Conservation (phyloP, 2,888 invertebrate genomes). For the Seira musarum region DNA sequence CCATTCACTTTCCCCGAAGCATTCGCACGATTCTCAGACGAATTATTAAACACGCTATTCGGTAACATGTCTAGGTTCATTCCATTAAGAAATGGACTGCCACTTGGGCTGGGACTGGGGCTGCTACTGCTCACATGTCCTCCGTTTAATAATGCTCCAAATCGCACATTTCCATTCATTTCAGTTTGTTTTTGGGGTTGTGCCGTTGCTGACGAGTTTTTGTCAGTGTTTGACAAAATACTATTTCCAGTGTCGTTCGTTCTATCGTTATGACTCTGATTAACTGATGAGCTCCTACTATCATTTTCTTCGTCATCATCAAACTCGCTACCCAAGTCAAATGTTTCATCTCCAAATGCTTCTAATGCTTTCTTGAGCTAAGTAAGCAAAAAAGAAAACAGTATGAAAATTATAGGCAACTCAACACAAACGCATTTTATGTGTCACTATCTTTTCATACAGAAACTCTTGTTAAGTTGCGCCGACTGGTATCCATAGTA, state of each 20-base stretch:
- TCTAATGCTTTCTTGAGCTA: slow-evolving; percentile 60
- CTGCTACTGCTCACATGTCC: slow-evolving; percentile 22
- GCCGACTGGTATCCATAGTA: too few relatives aligned
- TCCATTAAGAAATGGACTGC: slow-evolving; percentile 11
- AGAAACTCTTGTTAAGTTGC: too few relatives aligned
- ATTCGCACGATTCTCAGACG: slow-evolving; percentile 7
- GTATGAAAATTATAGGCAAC: neutral
- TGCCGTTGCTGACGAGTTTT: slow-evolving; percentile 2
- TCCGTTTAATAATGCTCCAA: slow-evolving; percentile 22
- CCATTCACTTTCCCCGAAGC: slow-evolving; percentile 20
- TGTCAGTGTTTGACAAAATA: slow-evolving; percentile 29
- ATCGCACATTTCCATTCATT: slow-evolving; percentile 20
- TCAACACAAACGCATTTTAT: too few relatives aligned
- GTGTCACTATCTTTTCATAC: too few relatives aligned
- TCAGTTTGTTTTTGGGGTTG: neutral
- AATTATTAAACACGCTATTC: slow-evolving; percentile 25
- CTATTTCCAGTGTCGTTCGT: neutral
- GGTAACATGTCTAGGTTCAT: slow-evolving; percentile 46
- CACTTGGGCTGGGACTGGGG: neutral
- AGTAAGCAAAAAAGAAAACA: slow-evolving; percentile 11
- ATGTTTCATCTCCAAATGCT: slow-evolving; percentile 59
- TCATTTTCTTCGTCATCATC: slow-evolving; percentile 43
- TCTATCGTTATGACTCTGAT: slow-evolving; percentile 31
- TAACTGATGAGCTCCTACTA: slow-evolving; percentile 38
- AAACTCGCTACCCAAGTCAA: slow-evolving; percentile 51